Conservation (phyloP, 1,140 invertebrate species). For the Panagrolaimus sp. region DNA sequence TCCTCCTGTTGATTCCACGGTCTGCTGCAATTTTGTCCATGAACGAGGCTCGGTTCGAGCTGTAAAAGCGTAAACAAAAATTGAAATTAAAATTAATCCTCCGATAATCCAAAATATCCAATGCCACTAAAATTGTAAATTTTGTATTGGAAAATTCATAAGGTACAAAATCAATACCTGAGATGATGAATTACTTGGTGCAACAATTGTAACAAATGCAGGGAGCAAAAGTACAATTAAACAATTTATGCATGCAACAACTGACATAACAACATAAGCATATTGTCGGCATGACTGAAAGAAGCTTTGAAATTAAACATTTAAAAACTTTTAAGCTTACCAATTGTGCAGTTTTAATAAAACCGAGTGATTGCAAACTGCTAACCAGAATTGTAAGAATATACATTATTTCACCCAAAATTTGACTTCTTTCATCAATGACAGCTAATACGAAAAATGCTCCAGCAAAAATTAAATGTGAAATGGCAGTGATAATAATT, state of each 20-base stretch:
- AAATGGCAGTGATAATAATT: slow-evolving; percentile 38
- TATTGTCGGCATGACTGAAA: slow-evolving; percentile 36
- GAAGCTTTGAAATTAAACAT: too few relatives aligned
- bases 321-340: too few relatives aligned
- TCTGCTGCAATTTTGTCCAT: too few relatives aligned
- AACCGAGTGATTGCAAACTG: slow-evolving; percentile 40
- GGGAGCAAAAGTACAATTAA: slow-evolving; percentile 27
- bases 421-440: slow-evolving; percentile 33
- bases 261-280: slow-evolving; percentile 34
- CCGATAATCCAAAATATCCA: too few relatives aligned
- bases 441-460: slow-evolving; percentile 48
- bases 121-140: too few relatives aligned
- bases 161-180: too few relatives aligned
- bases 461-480: slow-evolving; percentile 44
- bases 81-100: too few relatives aligned
- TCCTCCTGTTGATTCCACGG: too few relatives aligned
- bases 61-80: too few relatives aligned
- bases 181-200: slow-evolving; percentile 26
- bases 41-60: too few relatives aligned
- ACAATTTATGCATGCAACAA: slow-evolving; percentile 28
- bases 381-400: slow-evolving; percentile 38
- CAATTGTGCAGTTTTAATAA: slow-evolving; percentile 39
- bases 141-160: too few relatives aligned
- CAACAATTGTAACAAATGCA: slow-evolving; percentile 18
- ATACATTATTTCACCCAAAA: slow-evolving; percentile 41